Evolutionary conservation across 1,140 invertebrate genomes (phyloP).

Genomic region (Leptoteleia sp.): DNA sequence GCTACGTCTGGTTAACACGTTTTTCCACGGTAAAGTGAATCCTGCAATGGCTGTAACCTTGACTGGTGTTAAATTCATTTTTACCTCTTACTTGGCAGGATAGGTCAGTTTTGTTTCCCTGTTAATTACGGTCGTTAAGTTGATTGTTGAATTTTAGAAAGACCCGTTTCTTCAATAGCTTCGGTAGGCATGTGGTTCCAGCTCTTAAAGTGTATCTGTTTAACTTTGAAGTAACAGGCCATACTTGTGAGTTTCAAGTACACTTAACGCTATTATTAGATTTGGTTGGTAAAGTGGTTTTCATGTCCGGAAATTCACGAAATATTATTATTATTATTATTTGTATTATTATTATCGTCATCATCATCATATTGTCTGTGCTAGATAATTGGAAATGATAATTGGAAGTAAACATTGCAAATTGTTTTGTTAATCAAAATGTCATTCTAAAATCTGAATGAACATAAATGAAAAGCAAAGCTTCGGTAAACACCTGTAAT

Average conservation of each 20-base stretch:
- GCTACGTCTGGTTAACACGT: background rate
- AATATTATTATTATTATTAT: too few species aligned
- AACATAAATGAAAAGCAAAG: too few species aligned
- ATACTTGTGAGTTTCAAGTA: conserved; percentile 30
- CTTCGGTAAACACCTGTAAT: too few species aligned
- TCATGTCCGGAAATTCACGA: conserved; percentile 20
- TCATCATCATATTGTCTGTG: too few species aligned
- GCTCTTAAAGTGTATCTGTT: conserved; percentile 30
- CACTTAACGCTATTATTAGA: conserved; percentile 56
- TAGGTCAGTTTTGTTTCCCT: conserved; percentile 11
- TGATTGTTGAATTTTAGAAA: background rate
- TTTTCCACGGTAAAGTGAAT: background rate
- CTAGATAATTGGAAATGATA: too few species aligned
- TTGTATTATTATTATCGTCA: too few species aligned
- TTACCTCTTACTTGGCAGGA: background rate
- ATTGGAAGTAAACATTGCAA: too few species aligned
- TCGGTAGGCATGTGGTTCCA: conserved; percentile 11
- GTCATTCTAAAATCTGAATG: too few species aligned
- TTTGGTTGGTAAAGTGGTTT: conserved; percentile 14
- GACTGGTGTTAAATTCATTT: background rate
- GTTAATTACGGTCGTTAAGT: too few species aligned
- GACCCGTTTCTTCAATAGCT: background rate
- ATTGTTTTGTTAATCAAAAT: too few species aligned
- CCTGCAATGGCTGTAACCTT: background rate
- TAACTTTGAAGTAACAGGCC: conserved; percentile 33